Evolutionary conservation across 2,797 vertebrate species (phyloP).

Genomic region (Austrolebias charrua): DNA sequence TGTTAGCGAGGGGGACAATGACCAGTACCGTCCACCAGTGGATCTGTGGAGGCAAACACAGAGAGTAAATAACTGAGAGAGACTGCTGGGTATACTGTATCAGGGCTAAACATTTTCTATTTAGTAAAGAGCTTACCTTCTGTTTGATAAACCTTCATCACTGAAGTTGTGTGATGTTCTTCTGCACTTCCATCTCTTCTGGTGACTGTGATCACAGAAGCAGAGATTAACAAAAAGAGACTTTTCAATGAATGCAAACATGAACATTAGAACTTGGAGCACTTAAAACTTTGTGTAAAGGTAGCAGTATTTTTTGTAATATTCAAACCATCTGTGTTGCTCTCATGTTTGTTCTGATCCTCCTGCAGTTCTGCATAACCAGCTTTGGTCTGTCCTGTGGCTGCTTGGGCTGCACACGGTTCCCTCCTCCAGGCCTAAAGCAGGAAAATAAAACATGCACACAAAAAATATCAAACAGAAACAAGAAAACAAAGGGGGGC

Average conservation of each 20-base stretch:
- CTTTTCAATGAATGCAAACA: not conserved
- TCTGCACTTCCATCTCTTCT: conserved; percentile 75
- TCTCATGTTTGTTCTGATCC: conserved; percentile 62
- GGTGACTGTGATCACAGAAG: conserved; percentile 72
- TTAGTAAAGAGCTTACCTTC: conserved; percentile 59
- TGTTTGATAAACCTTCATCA: conserved; percentile 69
- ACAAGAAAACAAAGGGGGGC: not conserved
- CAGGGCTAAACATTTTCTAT: not conserved
- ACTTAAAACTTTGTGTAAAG: too few relatives aligned
- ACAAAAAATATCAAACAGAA: conserved; percentile 11
- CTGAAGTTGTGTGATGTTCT: conserved; percentile 79
- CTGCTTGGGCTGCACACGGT: conserved; percentile 75
- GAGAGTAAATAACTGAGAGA: conserved; percentile 7
- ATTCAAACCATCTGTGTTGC: conserved; percentile 74
- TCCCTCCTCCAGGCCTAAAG: conserved; percentile 89
- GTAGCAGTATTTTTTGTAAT: not conserved
- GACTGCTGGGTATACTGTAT: not conserved
- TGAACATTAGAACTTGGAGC: too few relatives aligned
- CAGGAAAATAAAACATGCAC: conserved; percentile 24
- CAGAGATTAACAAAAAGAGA: conserved; percentile 4
- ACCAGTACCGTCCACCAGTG: conserved; percentile 57
- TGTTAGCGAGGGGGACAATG: conserved; percentile 53
- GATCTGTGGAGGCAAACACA: conserved; percentile 46
- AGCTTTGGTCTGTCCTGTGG: conserved; percentile 73
- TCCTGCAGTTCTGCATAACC: conserved; percentile 84